Evolutionary conservation across 2,888 invertebrate species (phyloP), one percentile per base, ranked within the genome.

Genomic region (Lottia scabra): DNA sequence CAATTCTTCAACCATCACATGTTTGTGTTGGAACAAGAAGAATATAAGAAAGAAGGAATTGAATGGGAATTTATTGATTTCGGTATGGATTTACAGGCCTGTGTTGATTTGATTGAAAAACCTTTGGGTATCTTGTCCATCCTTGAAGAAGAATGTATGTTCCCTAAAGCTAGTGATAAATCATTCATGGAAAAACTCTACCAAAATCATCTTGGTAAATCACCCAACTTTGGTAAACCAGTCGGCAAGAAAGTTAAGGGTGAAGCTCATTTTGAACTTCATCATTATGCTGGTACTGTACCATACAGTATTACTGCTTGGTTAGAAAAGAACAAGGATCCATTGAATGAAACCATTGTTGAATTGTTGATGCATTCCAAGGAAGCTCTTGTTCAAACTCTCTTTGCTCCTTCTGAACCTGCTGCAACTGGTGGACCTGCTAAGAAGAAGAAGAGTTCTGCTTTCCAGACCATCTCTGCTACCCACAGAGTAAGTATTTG

Each of bases 301-400:
- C 93, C 94, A 83, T 99, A 99, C 94, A 99, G 98, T 92, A 96
- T 98, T 92, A 93, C 94, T 88, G 97, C 97, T 88, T 99, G 99
- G 99, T 94, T 99, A 91, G 99, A 99, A 92, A 99, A 99, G 96
- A 99, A 99, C 94, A 99, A 99, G 94, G 99, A 99, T 92, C 99
- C 99, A 88, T 93, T 99, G 91, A 99, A 99, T 94, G 99, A 99
- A 93, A 98, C 97, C 77, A 97, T 99, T 81, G 98, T 98, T 86
- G 96, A 97, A 90, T 95, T 97, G 91, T 96, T 94, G 93, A 97
- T 97, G 93, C 97, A 96, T 92, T 81, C 82, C 65, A 85, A 85
- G 77, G 85, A 85, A 68, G 71, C 75, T 16, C 73, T 85, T 10
- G 79, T 85, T 5, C 69, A 81, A 8, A 26, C 72, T 26, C 75